Evolutionary conservation across 2,888 invertebrate genomes (phyloP), one percentile per base, ranked within the genome.

Genomic region (Nipponacmea schrenckii): DNA sequence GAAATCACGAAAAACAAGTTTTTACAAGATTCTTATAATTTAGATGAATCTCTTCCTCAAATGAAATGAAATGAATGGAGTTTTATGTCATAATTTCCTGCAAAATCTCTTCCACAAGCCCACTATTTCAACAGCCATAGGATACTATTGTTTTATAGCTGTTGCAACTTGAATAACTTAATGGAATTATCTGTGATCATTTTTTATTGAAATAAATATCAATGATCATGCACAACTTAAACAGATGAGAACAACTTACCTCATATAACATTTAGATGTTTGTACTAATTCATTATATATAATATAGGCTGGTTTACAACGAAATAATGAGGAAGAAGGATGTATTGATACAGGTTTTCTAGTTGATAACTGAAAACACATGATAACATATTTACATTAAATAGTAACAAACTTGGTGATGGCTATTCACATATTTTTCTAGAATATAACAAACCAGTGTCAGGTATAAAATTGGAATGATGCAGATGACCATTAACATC

Each of bases 261-360:
- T 92, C 86, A 97, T 92, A 90, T 94, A 96, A 77, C 93, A 92
- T 80, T 94, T 93, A 72, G 92, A 92, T 0, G 97, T 96, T 84
- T 94, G 93, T n/a, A 96, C 92, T 64, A 97, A 91, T 90, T 97
- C 97, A 0, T 94, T 93, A 89, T 94, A 97, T 68, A 95, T 85
- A 0, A 97, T 91, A 74, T 93, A 92, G 26, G 92, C 92, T 8
- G 95, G 93, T 72, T 93, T 93, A 72, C 92, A 91, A 64, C 92
- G 91, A 72, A 94, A 93, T 66, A 97, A 90, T 44, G 92, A 92
- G 66, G 95, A 94, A 50, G 94, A 94, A 0, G 97, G 97, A 90
- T 97, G 97, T 81, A 97, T 93, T 74, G 91, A 90, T 14, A 95
- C 95, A 62, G 91, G 91, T 90, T 93, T 92, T 79, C 92, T 90